Conservation (phyloP, 2,797 vertebrate species). For the Manis javanica region DNA sequence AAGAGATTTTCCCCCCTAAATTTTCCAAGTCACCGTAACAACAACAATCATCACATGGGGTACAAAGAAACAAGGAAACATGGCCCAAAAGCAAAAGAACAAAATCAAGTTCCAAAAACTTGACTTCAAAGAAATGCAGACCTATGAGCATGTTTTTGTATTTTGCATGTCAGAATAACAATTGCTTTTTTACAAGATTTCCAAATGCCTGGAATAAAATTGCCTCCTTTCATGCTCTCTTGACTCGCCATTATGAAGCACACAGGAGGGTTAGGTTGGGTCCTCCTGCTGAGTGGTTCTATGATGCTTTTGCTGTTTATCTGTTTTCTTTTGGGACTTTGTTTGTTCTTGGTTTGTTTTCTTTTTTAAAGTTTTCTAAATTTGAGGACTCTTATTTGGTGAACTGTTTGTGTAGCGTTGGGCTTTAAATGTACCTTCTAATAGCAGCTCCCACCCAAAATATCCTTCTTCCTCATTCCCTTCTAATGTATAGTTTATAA, state of each 20-base stretch:
- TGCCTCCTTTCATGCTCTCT: not conserved
- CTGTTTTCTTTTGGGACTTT: not conserved
- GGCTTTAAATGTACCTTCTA: not conserved
- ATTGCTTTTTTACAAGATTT: not conserved
- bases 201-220: no score
- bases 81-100: not conserved
- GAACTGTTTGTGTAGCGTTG: not conserved
- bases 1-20: not conserved
- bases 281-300: not conserved
- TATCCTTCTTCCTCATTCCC: not conserved
- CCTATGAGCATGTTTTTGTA: not conserved
- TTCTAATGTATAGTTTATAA: conserved; percentile 26
- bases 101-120: not conserved
- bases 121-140: not conserved
- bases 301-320: not conserved
- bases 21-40: not conserved
- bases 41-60: not conserved
- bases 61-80: not conserved
- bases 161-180: not conserved
- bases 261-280: not conserved
- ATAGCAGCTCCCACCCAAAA: not conserved
- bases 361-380: not conserved
- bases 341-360: not conserved
- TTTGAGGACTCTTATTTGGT: not conserved
- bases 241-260: not conserved